Conservation (phyloP, 2,888 invertebrate genomes). For the Eremobia ochroleuca region DNA sequence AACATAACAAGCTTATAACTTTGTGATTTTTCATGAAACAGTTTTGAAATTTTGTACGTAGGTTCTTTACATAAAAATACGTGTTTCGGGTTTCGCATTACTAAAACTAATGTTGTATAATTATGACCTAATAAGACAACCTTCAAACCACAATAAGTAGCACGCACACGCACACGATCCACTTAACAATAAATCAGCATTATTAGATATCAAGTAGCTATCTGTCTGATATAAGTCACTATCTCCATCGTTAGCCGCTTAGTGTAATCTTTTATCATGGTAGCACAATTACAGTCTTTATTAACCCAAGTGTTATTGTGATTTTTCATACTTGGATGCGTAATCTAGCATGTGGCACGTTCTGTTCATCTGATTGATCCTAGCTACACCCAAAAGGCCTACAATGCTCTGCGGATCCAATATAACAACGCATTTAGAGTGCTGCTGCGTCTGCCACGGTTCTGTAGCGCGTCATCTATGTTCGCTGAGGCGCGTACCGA, state of each 20-base stretch:
- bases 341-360: conserved; percentile 8
- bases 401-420: too few relatives aligned
- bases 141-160: not conserved
- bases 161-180: conserved; percentile 11
- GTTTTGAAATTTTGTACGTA: too few relatives aligned
- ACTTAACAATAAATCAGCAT: not conserved
- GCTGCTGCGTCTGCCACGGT: too few relatives aligned
- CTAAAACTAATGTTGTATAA: too few relatives aligned
- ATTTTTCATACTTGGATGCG: conserved; percentile 12
- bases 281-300: conserved; percentile 20
- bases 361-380: conserved; percentile 1
- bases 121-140: not conserved
- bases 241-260: conserved; percentile 24
- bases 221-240: conserved; percentile 7
- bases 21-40: too few relatives aligned
- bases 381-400: too few relatives aligned
- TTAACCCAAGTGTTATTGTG: not conserved
- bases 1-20: too few relatives aligned
- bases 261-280: conserved; percentile 15
- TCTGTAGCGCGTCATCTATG: too few relatives aligned
- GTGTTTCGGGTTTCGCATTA: too few relatives aligned
- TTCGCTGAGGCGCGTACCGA: too few relatives aligned
- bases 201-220: not conserved
- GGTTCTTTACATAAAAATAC: too few relatives aligned
- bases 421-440: too few relatives aligned